A percentile compares a stretch with the other conserved stretches of the same genome.
phyloP scores from a whole-genome alignment of 2,797 vertebrate genomes.

The Kryptolebias ocellatus region DNA sequence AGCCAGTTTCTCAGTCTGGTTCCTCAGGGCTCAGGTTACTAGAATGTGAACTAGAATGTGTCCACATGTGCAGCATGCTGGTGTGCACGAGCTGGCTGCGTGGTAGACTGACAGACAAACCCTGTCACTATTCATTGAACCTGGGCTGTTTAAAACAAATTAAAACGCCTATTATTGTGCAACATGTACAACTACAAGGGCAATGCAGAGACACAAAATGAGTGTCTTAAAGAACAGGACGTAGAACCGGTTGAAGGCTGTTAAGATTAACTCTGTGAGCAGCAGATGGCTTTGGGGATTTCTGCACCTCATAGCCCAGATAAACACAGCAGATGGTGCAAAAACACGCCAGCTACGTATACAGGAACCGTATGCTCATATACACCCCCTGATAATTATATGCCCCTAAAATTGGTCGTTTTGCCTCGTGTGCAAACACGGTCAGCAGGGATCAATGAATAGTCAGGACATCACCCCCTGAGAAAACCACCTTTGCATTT shows the following conservation, averaged over 20 bases:
- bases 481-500: neutral
- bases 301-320: conserved; percentile 35
- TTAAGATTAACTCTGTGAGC: conserved; percentile 40
- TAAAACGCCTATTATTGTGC: neutral
- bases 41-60: conserved; percentile 1
- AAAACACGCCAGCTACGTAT: neutral
- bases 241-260: conserved; percentile 43
- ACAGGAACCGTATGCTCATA: too few relatives aligned
- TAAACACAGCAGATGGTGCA: conserved; percentile 1
- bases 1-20: conserved; percentile 50
- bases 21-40: conserved; percentile 52
- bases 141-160: too few relatives aligned
- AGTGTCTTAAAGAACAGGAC: neutral
- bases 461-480: neutral
- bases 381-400: neutral
- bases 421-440: too few relatives aligned
- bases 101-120: conserved; percentile 9
- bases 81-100: conserved; percentile 17
- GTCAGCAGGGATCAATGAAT: neutral
- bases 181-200: too few relatives aligned
- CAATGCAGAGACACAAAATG: too few relatives aligned
- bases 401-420: too few relatives aligned
- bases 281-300: conserved; percentile 65
- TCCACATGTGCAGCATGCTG: conserved; percentile 9
- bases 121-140: neutral